Conservation (phyloP, 2,797 vertebrate genomes). For the Takifugu ocellatus region DNA sequence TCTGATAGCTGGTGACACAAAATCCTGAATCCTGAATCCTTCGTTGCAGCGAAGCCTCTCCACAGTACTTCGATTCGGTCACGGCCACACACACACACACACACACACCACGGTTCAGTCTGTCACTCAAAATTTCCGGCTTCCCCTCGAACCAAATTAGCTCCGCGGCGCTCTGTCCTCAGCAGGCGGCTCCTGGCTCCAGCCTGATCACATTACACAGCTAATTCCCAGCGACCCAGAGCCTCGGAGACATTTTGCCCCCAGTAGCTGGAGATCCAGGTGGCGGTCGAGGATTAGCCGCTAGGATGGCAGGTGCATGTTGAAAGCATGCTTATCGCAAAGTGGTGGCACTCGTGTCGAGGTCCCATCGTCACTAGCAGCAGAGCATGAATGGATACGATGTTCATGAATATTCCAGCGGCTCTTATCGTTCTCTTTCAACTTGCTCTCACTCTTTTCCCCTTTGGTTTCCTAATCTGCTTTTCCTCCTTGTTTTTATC, state of each 20-base stretch:
- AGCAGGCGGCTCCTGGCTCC: slow-evolving; percentile 40
- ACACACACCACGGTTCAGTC: neutral
- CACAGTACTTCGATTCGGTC: too few relatives aligned
- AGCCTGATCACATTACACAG: slow-evolving; percentile 72
- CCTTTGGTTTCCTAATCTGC: slow-evolving; percentile 33
- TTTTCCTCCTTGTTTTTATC: slow-evolving; percentile 35
- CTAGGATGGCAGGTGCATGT: slow-evolving; percentile 36
- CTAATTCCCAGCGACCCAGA: slow-evolving; percentile 43
- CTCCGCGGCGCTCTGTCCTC: slow-evolving; percentile 49
- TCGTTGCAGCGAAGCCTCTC: too few relatives aligned
- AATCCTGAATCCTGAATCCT: too few relatives aligned
- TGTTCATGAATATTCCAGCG: slow-evolving; percentile 69
- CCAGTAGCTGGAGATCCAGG: slow-evolving; percentile 46
- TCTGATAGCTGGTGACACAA: too few relatives aligned
- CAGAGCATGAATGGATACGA: slow-evolving; percentile 53
- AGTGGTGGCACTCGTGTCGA: slow-evolving; percentile 49
- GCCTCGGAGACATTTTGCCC: slow-evolving; percentile 49
- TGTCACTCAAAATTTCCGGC: slow-evolving; percentile 25
- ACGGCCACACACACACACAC: too few relatives aligned
- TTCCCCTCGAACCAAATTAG: slow-evolving; percentile 48
- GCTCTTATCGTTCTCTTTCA: slow-evolving; percentile 48
- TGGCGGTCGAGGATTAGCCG: slow-evolving; percentile 57
- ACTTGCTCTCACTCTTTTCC: slow-evolving; percentile 31
- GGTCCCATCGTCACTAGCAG: slow-evolving; percentile 57
- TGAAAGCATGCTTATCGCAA: slow-evolving; percentile 55